Percentiles rank a stretch among this genome's conserved stretches.
Evolutionary conservation across 2,888 invertebrate genomes (phyloP).

Genomic region (Andrena camellia): DNA sequence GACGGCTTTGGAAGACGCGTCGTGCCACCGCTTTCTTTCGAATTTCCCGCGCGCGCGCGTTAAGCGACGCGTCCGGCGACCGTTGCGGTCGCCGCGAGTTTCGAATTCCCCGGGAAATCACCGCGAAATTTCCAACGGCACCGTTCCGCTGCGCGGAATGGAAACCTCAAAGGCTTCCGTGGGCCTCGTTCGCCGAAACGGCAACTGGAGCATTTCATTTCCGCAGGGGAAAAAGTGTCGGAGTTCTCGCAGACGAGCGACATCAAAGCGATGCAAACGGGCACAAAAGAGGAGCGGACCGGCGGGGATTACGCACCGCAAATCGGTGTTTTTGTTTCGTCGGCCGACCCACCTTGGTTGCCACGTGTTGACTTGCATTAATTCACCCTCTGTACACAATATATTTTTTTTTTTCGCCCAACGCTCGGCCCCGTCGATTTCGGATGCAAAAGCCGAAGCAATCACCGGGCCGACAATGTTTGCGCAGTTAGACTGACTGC

Average conservation of each 20-base stretch:
- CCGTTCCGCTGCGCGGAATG: neutral
- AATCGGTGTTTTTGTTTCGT: conserved; percentile 60
- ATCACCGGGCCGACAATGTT: conserved; percentile 79
- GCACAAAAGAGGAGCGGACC: conserved; percentile 17
- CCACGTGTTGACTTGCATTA: conserved; percentile 66
- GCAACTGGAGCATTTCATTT: neutral
- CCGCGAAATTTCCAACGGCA: conserved; percentile 6
- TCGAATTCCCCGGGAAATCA: conserved; percentile 2
- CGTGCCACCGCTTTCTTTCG: conserved; percentile 9
- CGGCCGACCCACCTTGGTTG: conserved; percentile 26
- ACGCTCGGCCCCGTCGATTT: conserved; percentile 55
- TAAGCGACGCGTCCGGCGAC: neutral
- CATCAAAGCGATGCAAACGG: conserved; percentile 39
- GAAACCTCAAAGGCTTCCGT: neutral
- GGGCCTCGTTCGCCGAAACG: neutral
- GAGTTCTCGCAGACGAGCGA: conserved; percentile 12
- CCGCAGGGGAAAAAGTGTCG: neutral
- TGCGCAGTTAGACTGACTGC: conserved; percentile 74
- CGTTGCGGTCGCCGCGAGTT: neutral
- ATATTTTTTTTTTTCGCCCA: conserved; percentile 55
- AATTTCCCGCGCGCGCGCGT: conserved; percentile 3
- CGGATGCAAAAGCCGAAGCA: conserved; percentile 78
- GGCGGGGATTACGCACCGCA: conserved; percentile 47
- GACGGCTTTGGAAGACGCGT: neutral
- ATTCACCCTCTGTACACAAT: conserved; percentile 72